Base-by-base conservation (phyloP, 2,888 invertebrate genomes). In the Tenodera sinensis region DNA sequence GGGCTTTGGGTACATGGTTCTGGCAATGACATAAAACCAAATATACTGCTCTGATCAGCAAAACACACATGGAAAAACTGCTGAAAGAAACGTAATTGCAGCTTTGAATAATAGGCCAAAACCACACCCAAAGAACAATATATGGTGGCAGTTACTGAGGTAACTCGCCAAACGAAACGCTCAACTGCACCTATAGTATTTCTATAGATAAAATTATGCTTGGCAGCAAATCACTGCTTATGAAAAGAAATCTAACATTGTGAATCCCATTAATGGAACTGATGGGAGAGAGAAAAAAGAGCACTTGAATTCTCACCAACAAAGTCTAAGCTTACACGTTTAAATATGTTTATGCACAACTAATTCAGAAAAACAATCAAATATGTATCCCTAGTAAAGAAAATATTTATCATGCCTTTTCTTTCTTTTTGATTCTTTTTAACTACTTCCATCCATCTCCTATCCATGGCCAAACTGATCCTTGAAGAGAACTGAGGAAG, bases 71-170 rank as follows among this genome's bases (percentile, higher is more conserved):
- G 2, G 27, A 85, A 47, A 34, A 28, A 71, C 28, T 28, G n/a
- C 47, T 54, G 85, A 83, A 83, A 83, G 9, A 83, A 12, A 54
- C 34, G 30, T 81, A 81, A 83, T 30, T 28, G 30, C 54, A 84
- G 42, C 4, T 20, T 20, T 71, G 54, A 25, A 71, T 54, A 42
- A 54, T 47, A 87, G 27, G 86, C 89, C 83, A 89, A 87, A 86
- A 85, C 89, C 89, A 89, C 83, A 87, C 89, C 89, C 89, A 86
- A 82, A 87, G 28, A 15, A 82, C 82, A 85, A 28, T 83, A 86
- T 83, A 20, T 34, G 15, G 71, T 83, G 87, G 42, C 6, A 3
- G 87, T 34, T 87, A 83, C 82, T 8, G 27, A 86, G 81, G 71
- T 81, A 86, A 71, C 81, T n/a, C 81, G n/a, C 86, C 86, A 54